Evolutionary conservation across 2,888 invertebrate species (phyloP), one percentile per base, ranked within the genome.

Genomic region (Lordiphosa andalusiaca): DNA sequence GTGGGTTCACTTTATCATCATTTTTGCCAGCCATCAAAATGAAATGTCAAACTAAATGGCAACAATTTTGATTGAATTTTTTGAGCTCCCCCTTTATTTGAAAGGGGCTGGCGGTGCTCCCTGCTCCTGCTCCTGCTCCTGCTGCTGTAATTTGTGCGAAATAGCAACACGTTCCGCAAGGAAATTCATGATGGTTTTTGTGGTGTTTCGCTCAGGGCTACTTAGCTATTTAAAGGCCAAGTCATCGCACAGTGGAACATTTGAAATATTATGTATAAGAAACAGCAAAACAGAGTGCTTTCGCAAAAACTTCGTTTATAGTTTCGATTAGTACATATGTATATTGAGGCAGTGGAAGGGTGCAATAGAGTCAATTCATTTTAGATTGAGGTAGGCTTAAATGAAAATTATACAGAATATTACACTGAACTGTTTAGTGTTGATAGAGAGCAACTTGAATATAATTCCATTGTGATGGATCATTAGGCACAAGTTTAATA

Each of bases 41-140:
- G 83, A 80, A 80, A 80, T 80, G 84, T 84, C 80, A 80, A 80
- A 73, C 80, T 83, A 83, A 80, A 83, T 83, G 83, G 85, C 85
- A 84, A 84, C 84, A 84, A 80, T 85, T 84, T 84, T 80, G 83
- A 80, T 80, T 80, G 85, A 80, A 84, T 69, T 65, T 84, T 75
- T 75, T 62, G 50, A 58, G 39, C 47, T 57, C 49, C 55, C 55
- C 46, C 19, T 38, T 23, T n/a, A 16, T 40, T 1, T 10, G 41
- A 10, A 3, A 9, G 30, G 3, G 30, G 36, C 42, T 44, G 25
- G 1, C 23, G 25, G n/a, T n/a, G n/a, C n/a, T n/a, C n/a, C n/a
- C 37, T 35, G 16, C 35, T 42, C n/a, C 41, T 58, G 57, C 10
- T 57, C n/a, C 37, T 35, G 16, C 35, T 42, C n/a, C 41, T 58